A percentile compares a stretch with the other conserved stretches of the same genome.
These are phyloP conservation scores for Hemibagrus wyckioides DNA, from an alignment of 2,113 vertebrate species.

Conservation along the genomic window DNA sequence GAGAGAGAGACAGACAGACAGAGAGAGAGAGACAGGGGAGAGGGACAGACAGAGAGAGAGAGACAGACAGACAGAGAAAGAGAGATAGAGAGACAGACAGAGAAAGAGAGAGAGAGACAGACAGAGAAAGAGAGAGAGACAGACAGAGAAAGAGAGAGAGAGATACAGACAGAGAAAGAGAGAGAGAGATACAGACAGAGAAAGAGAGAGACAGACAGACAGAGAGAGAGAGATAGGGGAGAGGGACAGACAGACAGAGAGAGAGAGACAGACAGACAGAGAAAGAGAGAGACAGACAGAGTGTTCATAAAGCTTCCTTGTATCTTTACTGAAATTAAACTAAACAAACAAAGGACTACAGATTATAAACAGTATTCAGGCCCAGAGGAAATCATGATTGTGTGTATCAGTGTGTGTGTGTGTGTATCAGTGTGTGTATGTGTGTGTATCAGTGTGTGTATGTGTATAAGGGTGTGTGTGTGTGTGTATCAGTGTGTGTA, in stretches of 20 bases:
- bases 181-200: background rate
- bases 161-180: background rate
- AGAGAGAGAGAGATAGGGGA: background rate
- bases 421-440: slow-evolving; percentile 1
- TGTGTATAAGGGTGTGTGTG: no score
- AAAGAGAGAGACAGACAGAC: background rate
- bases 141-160: background rate
- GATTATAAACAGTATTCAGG: background rate
- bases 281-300: background rate
- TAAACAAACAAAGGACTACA: background rate
- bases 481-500: background rate
- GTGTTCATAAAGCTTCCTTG: background rate
- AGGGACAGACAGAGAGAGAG: no score
- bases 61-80: background rate
- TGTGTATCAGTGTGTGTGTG: no score
- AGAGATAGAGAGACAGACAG: background rate
- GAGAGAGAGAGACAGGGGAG: no score
- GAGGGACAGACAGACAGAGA: background rate
- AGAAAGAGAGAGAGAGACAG: background rate
- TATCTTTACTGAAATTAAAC: background rate
- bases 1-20: no score
- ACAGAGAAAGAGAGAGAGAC: background rate
- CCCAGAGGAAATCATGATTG: slow-evolving; percentile 50
- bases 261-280: background rate
- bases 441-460: slow-evolving; percentile 9